Evolutionary conservation across 2,113 vertebrate genomes (phyloP), one percentile per base, ranked within the genome.

Genomic region (Bubalus kerabau): DNA sequence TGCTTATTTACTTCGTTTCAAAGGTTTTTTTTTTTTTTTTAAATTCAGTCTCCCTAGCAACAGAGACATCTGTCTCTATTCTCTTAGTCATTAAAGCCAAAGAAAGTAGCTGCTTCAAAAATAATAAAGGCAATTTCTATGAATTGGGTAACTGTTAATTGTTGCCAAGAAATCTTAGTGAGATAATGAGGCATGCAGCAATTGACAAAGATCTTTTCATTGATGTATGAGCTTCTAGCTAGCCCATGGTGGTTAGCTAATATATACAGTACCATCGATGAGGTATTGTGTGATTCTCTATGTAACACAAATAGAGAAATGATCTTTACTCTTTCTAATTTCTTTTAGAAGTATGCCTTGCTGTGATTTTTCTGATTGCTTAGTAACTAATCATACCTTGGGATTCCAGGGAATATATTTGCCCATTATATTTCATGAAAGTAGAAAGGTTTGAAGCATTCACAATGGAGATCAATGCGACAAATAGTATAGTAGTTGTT

Each of bases 11-110:
- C 98, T 98, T 98, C 98, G 54, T 98, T 97, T 98, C 84, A 57
- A 97, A 97, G 97, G 96, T 96, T 97, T 97, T 97, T 96, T 92
- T 97, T 91, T 94, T 98, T 91, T 94, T 98, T 98, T 88, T 52
- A 7, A 91, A 97, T 97, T 98, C 83, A 32, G 95, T 99, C 97
- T 98, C 99, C 98, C 98, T 99, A 98, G 98, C 98, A 99, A 99
- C 99, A 98, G 98, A 98, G 98, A 98, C 98, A 99, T 99, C 98
- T 99, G 99, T 98, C 99, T 99, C 98, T 98, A 98, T 99, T 98
- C 96, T 99, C 98, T 98, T 98, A 98, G 98, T 98, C 98, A 98
- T 98, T 99, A 98, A 98, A 98, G 98, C 98, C 98, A 98, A 98
- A 98, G 98, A 98, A 98, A 98, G 97, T 98, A 98, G 97, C 98